Base-by-base conservation (phyloP, 2,797 vertebrate genomes). In the Cossypha heuglini region DNA sequence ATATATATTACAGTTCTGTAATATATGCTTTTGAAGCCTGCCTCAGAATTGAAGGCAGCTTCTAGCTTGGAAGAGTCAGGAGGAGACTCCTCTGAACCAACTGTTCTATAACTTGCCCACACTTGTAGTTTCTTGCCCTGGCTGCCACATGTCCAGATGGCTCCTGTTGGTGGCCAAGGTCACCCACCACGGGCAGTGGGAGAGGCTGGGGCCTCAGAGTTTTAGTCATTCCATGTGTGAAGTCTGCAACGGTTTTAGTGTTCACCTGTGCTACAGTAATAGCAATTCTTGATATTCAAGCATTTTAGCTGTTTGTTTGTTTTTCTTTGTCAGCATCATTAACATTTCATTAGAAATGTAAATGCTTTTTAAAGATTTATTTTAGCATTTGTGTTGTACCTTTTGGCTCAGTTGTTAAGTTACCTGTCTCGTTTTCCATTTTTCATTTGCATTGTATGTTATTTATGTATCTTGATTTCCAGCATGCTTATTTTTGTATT, bases 251-350 rank as follows among this genome's bases (percentile, higher is more conserved):
- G 86, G 95, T 97, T 90, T 97, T 97, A 95, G 94, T 94, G 95
- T 96, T 96, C 95, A 92, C 93, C 88, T 96, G 80, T 97, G 97
- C 97, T 93, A 94, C 95, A 86, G 94, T 94, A 94, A 96, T 96
- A 95, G 88, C 88, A 93, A 96, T 98, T 98, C 98, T 98, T 98
- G 97, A 98, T 98, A 98, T 98, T 98, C 97, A 98, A 98, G 97
- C 96, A 98, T 98, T 97, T 96, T 97, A 97, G 96, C 96, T 97
- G 95, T 95, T 93, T 86, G 87, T 95, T 90, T 89, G 93, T 93
- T 88, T 93, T 96, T 37, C 92, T 91, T 94, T 94, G 86, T 96
- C 93, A 67, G 93, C 94, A 98, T 97, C 96, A 94, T 98, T 97
- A 97, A 97, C 97, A 97, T 97, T 98, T 98, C 97, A 95, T 98